phyloP scores from a whole-genome alignment of 2,797 vertebrate species.

The Taeniopygia guttata region DNA sequence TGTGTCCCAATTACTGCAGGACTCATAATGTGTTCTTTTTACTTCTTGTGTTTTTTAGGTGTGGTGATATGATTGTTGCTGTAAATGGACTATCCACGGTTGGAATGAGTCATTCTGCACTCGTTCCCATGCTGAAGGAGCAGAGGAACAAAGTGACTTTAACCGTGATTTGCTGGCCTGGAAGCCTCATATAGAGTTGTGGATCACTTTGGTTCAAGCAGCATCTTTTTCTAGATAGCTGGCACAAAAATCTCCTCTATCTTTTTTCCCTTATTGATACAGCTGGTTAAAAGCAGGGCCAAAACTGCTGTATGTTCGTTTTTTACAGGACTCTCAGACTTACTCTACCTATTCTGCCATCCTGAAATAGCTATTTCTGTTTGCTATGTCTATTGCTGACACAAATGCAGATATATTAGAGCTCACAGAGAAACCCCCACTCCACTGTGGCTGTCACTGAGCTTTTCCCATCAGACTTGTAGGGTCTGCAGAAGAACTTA shows the following conservation, averaged over 20 bases:
- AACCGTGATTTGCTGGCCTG: constrained; percentile 97
- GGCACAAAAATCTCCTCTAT: constrained; percentile 36
- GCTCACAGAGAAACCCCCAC: neutral
- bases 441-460: neutral
- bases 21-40: neutral
- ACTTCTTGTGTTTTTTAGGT: constrained; percentile 76
- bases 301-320: constrained; percentile 54
- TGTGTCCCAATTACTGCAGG: neutral
- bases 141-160: constrained; percentile 95
- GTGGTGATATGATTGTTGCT: constrained; percentile 98
- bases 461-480: neutral
- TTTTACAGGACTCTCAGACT: neutral
- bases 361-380: constrained; percentile 37
- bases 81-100: constrained; percentile 93
- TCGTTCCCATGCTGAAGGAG: constrained; percentile 98
- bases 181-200: constrained; percentile 88
- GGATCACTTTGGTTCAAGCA: neutral
- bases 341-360: constrained; percentile 15
- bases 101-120: constrained; percentile 97
- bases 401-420: neutral
- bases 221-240: constrained; percentile 34
- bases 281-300: constrained; percentile 71
- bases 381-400: neutral
- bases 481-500: neutral
- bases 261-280: constrained; percentile 23